Evolutionary conservation across 2,888 invertebrate species (phyloP), one percentile per base, ranked within the genome.

Genomic region (Ormia ochracea): DNA sequence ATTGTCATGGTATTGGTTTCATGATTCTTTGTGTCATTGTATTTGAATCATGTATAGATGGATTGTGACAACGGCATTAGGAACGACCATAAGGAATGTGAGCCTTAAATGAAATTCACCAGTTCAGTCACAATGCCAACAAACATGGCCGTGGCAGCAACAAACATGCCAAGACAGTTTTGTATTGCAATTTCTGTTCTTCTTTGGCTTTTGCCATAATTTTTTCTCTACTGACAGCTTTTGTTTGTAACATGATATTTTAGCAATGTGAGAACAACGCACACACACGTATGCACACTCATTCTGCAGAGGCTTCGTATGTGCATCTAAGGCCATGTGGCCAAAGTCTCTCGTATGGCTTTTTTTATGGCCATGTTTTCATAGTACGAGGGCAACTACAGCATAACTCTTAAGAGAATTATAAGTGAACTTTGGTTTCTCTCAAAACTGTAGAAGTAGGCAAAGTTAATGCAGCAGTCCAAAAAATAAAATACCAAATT

Each of bases 91-190:
- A 74, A 66, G 65, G 65, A 69, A 68, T 74, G 66, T 74, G 48
- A 50, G 33, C 52, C 54, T 68, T 74, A 58, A 28, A 75, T 74
- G 56, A 58, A 66, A 65, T 66, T 68, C 50, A 33, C 66, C 58
- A 66, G 50, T 19, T 36, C 10, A 70, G 52, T 58, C 59, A 65
- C 33, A 43, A 69, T 31, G 54, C 23, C 52, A 75, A 10, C 28
- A 65, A n/a, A n/a, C n/a, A n/a, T n/a, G n/a, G n/a, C n/a, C n/a
- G n/a, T n/a, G n/a, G n/a, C n/a, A n/a, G n/a, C n/a, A n/a, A n/a
- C n/a, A n/a, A n/a, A 63, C 58, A 63, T 65, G 59, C 72, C 59
- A 73, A 78, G 65, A 74, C 69, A 65, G 65, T 79, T 79, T 54
- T 68, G 63, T 75, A 79, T 79, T 45, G 52, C 41, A 66, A 65